phyloP scores from a whole-genome alignment of 2,888 invertebrate genomes.

The Archips xylosteana region DNA sequence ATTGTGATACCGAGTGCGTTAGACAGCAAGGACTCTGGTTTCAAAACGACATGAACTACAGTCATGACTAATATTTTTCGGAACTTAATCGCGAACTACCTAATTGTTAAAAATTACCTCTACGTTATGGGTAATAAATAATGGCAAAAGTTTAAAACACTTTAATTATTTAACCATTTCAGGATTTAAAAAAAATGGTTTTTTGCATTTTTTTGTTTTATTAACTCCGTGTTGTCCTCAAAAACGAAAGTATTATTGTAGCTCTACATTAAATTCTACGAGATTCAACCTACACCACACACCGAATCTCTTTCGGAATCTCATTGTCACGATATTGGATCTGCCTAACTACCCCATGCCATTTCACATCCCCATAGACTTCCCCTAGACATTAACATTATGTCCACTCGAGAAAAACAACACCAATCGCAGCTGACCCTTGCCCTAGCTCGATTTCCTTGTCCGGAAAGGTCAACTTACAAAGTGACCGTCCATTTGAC shows the following conservation, averaged over 20 bases:
- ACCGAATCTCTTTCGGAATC: slow-evolving; percentile 6
- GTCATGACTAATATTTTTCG: too few relatives aligned
- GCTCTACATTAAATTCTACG: background rate
- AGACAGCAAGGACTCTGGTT: too few relatives aligned
- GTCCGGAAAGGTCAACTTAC: slow-evolving; percentile 26
- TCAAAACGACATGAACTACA: too few relatives aligned
- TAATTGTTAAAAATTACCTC: too few relatives aligned
- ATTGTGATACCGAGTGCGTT: too few relatives aligned
- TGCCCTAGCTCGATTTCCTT: background rate
- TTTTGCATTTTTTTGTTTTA: too few relatives aligned
- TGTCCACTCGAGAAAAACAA: slow-evolving; percentile 18
- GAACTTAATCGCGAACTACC: too few relatives aligned
- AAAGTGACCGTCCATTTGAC: slow-evolving; percentile 40
- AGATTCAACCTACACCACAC: background rate
- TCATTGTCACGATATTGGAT: slow-evolving; percentile 30
- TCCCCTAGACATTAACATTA: slow-evolving; percentile 25
- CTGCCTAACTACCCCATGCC: slow-evolving; percentile 12
- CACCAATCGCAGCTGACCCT: slow-evolving; percentile 17
- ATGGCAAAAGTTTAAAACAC: too few relatives aligned
- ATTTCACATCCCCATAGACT: slow-evolving; percentile 24
- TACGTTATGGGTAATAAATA: too few relatives aligned
- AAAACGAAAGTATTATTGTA: background rate
- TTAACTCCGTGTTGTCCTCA: too few relatives aligned
- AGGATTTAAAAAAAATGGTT: too few relatives aligned
- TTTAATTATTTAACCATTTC: too few relatives aligned